phyloP scores from a whole-genome alignment of 2,888 invertebrate species.

The Crematogaster levior region DNA sequence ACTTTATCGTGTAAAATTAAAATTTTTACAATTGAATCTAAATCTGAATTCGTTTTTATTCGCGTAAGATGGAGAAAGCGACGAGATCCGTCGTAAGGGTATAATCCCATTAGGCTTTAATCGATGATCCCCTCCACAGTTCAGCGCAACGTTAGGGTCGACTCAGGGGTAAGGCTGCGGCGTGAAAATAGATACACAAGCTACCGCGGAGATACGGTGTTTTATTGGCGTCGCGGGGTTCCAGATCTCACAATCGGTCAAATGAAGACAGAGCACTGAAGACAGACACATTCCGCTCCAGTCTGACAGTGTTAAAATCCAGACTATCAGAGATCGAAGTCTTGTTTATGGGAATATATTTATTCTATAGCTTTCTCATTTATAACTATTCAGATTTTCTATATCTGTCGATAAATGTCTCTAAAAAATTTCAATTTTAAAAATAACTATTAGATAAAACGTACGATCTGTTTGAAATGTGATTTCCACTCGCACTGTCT shows the following conservation, averaged over 20 bases:
- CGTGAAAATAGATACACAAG: conserved; percentile 69
- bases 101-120: conserved; percentile 76
- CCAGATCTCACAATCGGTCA: conserved; percentile 74
- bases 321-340: background rate
- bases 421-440: background rate
- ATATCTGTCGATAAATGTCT: background rate
- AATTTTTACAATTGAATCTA: conserved; percentile 6
- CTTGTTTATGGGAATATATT: background rate
- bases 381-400: background rate
- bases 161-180: conserved; percentile 64
- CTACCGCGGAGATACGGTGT: conserved; percentile 76
- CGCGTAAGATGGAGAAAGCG: conserved; percentile 44
- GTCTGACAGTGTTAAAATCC: conserved; percentile 17
- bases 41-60: conserved; percentile 37
- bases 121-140: conserved; percentile 71
- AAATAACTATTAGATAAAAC: background rate
- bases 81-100: conserved; percentile 55
- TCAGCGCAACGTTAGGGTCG: conserved; percentile 66
- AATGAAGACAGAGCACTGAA: conserved; percentile 80
- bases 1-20: background rate
- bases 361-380: background rate
- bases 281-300: conserved; percentile 32
- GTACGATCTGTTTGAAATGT: background rate
- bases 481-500: background rate
- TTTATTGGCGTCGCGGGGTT: conserved; percentile 84